Base-by-base conservation (phyloP, 2,113 vertebrate genomes). In the Aviceda subcristata region DNA sequence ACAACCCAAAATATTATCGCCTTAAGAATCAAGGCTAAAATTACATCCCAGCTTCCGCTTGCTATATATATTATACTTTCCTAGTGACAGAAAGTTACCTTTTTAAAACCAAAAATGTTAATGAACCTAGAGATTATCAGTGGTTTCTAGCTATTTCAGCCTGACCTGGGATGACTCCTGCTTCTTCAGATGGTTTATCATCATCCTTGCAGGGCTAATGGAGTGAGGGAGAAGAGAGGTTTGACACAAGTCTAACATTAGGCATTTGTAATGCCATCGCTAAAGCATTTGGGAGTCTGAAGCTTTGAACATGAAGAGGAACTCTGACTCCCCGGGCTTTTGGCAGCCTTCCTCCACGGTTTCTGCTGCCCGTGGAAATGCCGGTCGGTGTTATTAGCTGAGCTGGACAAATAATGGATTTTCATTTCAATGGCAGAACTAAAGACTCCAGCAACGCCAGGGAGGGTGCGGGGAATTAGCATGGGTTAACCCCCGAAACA, bases 311-410 rank as follows among this genome's bases (percentile, higher is more conserved):
- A 46, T 11, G 82, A 88, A 92, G 71, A 91, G 77, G 69, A 88
- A 13, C 94, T 92, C 86, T 50, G 68, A 77, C 50, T 93, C 41
- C 68, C 39, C 0, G 0, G 23, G 79, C 79, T 86, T 72, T 95
- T 92, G 93, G 89, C 93, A 95, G 89, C 86, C 62, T 94, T 89
- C 53, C 86, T 84, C 89, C 89, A 60, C 62, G 81, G 55, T 50
- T 89, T 91, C 77, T 89, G 80, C 92, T 87, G 73, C 90, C 92
- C 55, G 1, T 91, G 94, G 84, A 80, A 84, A 62, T 89, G 90
- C 84, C 4, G 11, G 53, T 43, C 5, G 1, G 68, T 48, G 94
- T 74, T 84, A 89, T 81, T 84, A 95, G 87, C 91, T 75, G 80
- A 96, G 91, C 77, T 0, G 11, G 51, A 67, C 76, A 84, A 87